Evolutionary conservation across 2,888 invertebrate genomes (phyloP), one percentile per base, ranked within the genome.

Genomic region (Orthonychiurus folsomi): DNA sequence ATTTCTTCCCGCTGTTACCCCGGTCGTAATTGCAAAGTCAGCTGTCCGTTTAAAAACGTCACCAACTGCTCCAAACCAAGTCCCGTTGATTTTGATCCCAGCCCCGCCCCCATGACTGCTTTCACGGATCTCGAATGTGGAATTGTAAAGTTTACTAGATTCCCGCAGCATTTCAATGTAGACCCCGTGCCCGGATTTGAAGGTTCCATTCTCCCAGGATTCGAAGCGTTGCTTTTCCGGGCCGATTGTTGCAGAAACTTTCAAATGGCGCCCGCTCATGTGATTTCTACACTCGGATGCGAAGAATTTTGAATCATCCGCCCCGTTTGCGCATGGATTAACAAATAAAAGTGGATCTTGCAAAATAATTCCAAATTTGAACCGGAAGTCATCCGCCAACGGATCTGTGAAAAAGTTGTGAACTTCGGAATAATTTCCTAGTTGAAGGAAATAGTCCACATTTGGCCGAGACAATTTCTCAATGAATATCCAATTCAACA

Each of bases 11-110:
- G 26, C 47, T 20, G 26, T 52, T n/a, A 62, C 50, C 2, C 57
- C 50, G 9, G 52, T 25, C 2, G 62, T 57, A 28, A 62, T 53
- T 15, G 59, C 25, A 18, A 62, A 18, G 47, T 62, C 59, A 23
- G 50, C 52, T n/a, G 18, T 20, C 2, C 48, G n/a, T 24, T 21
- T 15, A 28, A 53, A 24, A 2, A 62, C 27, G 15, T 54, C 62
- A 1, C 62, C 62, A 1, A 62, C 9, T 1, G 47, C 62, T 2
- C 58, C 58, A 25, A 3, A 50, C 58, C 58, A 62, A 3, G 9
- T 59, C 21, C 62, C 58, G 27, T 56, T 50, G 12, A 25, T 26
- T 23, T 56, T 55, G 9, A 52, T 21, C 20, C 52, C 52, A 23
- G 52, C 20, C 3, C 12, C 5, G 3, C 52, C 52, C 3, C 20